Percentiles rank a stretch among this genome's conserved stretches.
Evolutionary conservation across 2,888 invertebrate genomes (phyloP).

Genomic region (Acrobasis repandana): DNA sequence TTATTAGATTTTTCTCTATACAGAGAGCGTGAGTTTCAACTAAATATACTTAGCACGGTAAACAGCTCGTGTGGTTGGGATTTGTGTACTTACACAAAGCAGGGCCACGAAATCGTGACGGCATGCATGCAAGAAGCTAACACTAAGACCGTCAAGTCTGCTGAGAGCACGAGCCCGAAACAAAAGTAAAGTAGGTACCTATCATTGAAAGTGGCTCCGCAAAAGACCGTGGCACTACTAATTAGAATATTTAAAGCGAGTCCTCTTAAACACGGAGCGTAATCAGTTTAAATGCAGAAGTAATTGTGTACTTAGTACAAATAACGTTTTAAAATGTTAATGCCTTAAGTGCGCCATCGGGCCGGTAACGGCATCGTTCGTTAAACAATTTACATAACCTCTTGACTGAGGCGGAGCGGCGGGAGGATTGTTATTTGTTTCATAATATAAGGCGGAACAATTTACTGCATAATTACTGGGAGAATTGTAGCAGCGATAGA

Average conservation of each 20-base stretch:
- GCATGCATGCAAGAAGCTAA: conserved; percentile 10
- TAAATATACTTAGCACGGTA: conserved; percentile 2
- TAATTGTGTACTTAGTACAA: conserved; percentile 74
- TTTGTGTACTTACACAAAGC: background rate
- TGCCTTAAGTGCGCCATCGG: conserved; percentile 68
- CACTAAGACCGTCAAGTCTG: conserved; percentile 2
- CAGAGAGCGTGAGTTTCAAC: background rate
- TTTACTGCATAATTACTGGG: conserved; percentile 35
- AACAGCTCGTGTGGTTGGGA: background rate
- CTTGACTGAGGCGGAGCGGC: conserved; percentile 38
- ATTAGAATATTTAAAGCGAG: conserved; percentile 61
- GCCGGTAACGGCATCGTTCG: conserved; percentile 59
- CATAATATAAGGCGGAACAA: conserved; percentile 34
- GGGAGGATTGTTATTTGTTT: conserved; percentile 29
- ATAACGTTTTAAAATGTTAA: conserved; percentile 74
- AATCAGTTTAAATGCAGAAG: conserved; percentile 71
- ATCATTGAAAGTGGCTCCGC: conserved; percentile 27
- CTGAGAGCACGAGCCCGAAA: conserved; percentile 9
- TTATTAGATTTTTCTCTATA: background rate
- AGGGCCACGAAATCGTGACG: conserved; percentile 6
- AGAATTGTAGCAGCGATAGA: background rate
- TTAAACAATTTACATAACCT: conserved; percentile 75
- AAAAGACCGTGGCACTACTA: conserved; percentile 41
- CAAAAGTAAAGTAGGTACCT: no score
- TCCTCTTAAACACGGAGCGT: conserved; percentile 45